A percentile compares a stretch with the other conserved stretches of the same genome.
These are phyloP conservation scores for Apodemus agrarius DNA, from an alignment of 2,797 vertebrate species.

Conservation along the genomic window DNA sequence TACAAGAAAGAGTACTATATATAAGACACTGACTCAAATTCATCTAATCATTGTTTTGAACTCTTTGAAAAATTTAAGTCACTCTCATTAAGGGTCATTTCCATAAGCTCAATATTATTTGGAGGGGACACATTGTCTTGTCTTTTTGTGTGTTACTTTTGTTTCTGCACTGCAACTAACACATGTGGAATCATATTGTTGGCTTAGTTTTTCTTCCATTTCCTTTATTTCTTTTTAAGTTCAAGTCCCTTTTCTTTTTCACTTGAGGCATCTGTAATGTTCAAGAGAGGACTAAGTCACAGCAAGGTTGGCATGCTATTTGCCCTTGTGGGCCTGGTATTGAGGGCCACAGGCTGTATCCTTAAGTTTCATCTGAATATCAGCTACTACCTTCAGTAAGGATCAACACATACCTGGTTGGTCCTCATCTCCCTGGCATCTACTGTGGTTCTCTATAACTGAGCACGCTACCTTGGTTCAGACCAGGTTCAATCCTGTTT, in stretches of 20 bases:
- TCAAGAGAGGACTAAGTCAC: neutral
- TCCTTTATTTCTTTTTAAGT: neutral
- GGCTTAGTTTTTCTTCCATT: neutral
- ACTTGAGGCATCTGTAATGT: neutral
- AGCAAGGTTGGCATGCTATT: neutral
- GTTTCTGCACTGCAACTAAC: neutral
- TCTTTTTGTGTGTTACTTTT: neutral
- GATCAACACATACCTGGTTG: neutral
- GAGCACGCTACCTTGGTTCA: neutral
- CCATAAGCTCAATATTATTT: neutral
- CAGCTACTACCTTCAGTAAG: neutral
- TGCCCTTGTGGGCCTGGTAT: neutral
- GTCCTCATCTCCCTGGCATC: neutral
- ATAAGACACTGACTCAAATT: neutral
- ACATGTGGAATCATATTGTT: slow-evolving; percentile 2
- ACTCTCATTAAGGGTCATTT: neutral
- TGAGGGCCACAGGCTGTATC: neutral
- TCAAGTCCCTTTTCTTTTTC: neutral
- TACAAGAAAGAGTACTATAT: neutral
- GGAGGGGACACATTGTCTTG: neutral
- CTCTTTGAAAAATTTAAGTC: neutral
- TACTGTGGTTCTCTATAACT: neutral
- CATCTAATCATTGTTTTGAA: neutral
- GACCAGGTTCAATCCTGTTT: neutral
- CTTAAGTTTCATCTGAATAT: neutral